phyloP scores from a whole-genome alignment of 2,797 vertebrate genomes.

The Cossypha polioptera region DNA sequence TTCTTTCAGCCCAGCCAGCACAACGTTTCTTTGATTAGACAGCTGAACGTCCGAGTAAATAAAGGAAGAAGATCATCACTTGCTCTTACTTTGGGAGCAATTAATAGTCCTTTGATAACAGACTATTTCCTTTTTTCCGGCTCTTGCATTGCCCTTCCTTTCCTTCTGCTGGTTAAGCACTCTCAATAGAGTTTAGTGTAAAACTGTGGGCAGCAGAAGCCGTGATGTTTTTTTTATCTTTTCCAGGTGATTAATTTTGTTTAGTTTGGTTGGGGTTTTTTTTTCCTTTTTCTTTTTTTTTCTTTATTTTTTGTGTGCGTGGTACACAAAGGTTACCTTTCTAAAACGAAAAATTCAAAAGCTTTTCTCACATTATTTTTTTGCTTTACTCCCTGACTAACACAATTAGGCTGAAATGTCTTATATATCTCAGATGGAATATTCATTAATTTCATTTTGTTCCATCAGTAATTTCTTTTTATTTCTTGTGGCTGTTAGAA shows the following conservation, averaged over 20 bases:
- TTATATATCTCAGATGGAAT: background rate
- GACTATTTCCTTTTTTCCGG: conserved; percentile 66
- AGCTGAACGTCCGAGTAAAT: conserved; percentile 54
- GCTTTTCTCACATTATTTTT: background rate
- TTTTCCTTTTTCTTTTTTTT: background rate
- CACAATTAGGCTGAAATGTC: background rate
- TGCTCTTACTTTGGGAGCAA: conserved; percentile 66
- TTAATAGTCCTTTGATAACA: conserved; percentile 72
- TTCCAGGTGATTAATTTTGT: conserved; percentile 19
- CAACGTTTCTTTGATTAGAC: conserved; percentile 58
- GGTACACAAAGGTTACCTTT: background rate
- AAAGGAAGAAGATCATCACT: conserved; percentile 67
- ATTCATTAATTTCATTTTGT: background rate
- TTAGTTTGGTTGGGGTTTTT: background rate
- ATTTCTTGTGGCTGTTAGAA: background rate
- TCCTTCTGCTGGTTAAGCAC: conserved; percentile 31
- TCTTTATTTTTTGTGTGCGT: background rate
- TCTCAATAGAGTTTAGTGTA: background rate
- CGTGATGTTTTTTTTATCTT: background rate
- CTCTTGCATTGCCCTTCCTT: conserved; percentile 49
- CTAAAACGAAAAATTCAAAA: background rate
- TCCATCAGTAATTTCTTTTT: background rate
- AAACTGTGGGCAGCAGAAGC: background rate
- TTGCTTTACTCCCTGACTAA: background rate
- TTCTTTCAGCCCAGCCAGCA: conserved; percentile 39